These are phyloP conservation scores for Microctenopoma stevenorrisi DNA, from an alignment of 2,797 vertebrate genomes.

Conservation along the genomic window DNA sequence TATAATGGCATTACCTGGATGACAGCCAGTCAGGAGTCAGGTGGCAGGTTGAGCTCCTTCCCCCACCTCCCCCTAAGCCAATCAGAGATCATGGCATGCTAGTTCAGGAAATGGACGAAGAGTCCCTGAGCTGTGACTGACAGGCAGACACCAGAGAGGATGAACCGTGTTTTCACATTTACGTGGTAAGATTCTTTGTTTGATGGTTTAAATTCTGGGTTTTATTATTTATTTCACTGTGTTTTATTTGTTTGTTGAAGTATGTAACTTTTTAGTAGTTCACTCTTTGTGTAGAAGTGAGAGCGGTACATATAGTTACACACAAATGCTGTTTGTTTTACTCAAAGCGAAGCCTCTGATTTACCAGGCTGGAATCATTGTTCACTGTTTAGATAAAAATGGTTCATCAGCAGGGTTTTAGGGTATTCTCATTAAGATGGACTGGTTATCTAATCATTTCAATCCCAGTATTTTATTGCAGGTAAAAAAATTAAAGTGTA, in stretches of 20 bases:
- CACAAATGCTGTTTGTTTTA: too few relatives aligned
- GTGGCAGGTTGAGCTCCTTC: constrained; percentile 36
- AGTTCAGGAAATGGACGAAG: constrained; percentile 60
- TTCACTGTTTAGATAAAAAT: too few relatives aligned
- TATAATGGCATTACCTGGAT: constrained; percentile 71
- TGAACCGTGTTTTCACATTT: constrained; percentile 33
- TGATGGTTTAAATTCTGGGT: neutral
- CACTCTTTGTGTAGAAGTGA: neutral
- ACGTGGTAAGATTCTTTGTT: constrained; percentile 39
- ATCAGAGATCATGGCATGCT: constrained; percentile 61
- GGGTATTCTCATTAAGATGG: neutral
- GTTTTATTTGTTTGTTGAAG: neutral
- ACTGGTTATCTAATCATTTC: neutral
- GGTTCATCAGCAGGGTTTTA: too few relatives aligned
- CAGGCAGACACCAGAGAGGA: constrained; percentile 24
- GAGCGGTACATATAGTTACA: too few relatives aligned
- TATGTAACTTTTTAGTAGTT: neutral
- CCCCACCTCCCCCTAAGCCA: constrained; percentile 57
- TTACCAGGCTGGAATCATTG: too few relatives aligned
- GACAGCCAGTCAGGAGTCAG: constrained; percentile 74
- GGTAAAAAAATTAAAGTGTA: too few relatives aligned
- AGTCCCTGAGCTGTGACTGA: constrained; percentile 54
- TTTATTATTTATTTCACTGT: neutral
- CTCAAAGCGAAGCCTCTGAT: too few relatives aligned
- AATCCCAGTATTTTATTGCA: neutral